phyloP scores from a whole-genome alignment of 2,797 vertebrate genomes.

The Rhinoraja longicauda region DNA sequence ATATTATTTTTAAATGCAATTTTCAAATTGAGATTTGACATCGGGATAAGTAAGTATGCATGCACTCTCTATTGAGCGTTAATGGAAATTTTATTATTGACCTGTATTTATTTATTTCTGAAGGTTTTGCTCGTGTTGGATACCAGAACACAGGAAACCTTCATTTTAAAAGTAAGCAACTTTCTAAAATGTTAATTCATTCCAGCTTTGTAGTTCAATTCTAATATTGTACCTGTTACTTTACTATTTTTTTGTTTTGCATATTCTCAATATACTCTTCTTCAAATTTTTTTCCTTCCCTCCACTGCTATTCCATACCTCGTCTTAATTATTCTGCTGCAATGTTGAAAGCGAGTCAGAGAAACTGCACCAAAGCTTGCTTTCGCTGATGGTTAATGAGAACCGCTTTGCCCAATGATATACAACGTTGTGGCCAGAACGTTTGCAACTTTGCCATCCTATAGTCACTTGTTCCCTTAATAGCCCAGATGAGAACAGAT shows the following conservation, averaged over 20 bases:
- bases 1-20: neutral
- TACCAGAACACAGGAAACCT: slow-evolving; percentile 87
- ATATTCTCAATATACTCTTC: neutral
- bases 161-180: slow-evolving; percentile 87
- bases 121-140: slow-evolving; percentile 97
- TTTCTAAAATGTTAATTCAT: neutral
- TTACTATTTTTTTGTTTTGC: neutral
- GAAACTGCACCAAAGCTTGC: neutral
- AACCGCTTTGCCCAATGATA: neutral
- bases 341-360: neutral
- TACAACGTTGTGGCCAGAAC: neutral
- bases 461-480: neutral
- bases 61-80: neutral
- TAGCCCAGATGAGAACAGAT: neutral
- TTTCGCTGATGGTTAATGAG: neutral
- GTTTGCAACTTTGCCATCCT: neutral
- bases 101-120: slow-evolving; percentile 42
- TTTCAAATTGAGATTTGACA: neutral
- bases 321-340: neutral
- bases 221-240: neutral
- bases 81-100: slow-evolving; percentile 35
- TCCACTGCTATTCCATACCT: neutral
- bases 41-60: neutral
- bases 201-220: neutral
- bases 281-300: neutral